Base-by-base conservation (phyloP, 2,888 invertebrate species). In the Erynnis tages region DNA sequence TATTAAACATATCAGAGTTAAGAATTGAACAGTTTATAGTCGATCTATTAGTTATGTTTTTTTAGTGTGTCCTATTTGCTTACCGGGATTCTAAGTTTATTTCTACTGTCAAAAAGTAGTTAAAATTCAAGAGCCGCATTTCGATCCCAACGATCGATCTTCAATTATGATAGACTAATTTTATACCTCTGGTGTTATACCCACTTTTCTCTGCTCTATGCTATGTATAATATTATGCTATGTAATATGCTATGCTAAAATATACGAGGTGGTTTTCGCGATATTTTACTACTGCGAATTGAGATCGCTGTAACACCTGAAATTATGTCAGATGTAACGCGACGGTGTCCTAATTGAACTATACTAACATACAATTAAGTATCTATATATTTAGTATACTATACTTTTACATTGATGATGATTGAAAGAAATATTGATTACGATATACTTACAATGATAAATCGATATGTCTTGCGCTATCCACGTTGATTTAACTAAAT, bases 51-150 rank as follows among this genome's bases (percentile, higher is more conserved):
- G 40, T 23, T 53, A 47, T 57, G n/a, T 50, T 49, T 47, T 54
- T 59, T 57, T 55, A 25, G 52, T n/a, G n/a, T n/a, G n/a, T n/a
- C n/a, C n/a, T n/a, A n/a, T n/a, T n/a, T n/a, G n/a, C n/a, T n/a
- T 38, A 21, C 25, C 52, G 46, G 44, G 40, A 54, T 38, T 43
- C 14, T 38, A 34, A 45, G 43, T 57, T 48, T 47, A 30, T 56
- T 48, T 47, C 27, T 56, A 56, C 56, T 57, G 61, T 63, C 58
- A 59, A 73, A 72, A 63, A 65, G 67, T 68, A 72, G 78, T 80
- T 80, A 76, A 78, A 79, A 79, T 77, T 82, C 68, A 73, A 77
- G 67, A 66, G 66, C 66, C 69, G 67, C 71, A 70, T 75, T 75
- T 76, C 69, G 69, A 74, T 73, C 70, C 69, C 66, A 55, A 59